Percentiles rank a stretch among this genome's conserved stretches.
Conservation (phyloP, 1,140 invertebrate species). For the Zaprionus capensis region DNA sequence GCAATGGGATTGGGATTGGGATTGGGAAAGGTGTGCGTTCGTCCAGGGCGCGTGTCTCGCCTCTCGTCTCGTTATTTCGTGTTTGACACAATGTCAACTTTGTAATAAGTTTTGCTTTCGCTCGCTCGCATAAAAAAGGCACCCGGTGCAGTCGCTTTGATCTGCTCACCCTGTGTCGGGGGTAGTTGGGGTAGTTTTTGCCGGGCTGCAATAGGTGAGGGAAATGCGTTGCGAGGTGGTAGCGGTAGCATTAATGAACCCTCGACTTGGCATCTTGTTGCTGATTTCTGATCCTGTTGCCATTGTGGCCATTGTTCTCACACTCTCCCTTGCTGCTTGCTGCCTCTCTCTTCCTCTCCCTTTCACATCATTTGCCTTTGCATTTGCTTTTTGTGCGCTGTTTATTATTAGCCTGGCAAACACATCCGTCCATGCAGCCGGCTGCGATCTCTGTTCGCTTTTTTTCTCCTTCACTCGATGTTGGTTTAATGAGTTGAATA, state of each 20-base stretch:
- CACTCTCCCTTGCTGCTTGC: conserved; percentile 51
- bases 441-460: conserved; percentile 26
- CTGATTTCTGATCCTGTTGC: conserved; percentile 79
- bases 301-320: conserved; percentile 77
- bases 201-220: conserved; percentile 43
- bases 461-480: conserved; percentile 43
- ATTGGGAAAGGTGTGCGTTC: conserved; percentile 22
- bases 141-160: conserved; percentile 5
- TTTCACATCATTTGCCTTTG: conserved; percentile 13
- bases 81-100: conserved; percentile 82
- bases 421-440: conserved; percentile 56
- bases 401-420: conserved; percentile 81
- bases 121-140: conserved; percentile 13
- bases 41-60: conserved; percentile 44
- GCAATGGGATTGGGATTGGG: conserved; percentile 29
- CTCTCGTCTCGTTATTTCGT: conserved; percentile 70
- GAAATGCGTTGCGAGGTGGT: conserved; percentile 23
- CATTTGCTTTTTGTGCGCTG: conserved; percentile 50
- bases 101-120: conserved; percentile 73
- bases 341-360: conserved; percentile 18
- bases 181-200: conserved; percentile 56
- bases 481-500: conserved; percentile 78
- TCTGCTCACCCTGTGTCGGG: background rate
- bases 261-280: conserved; percentile 54
- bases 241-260: conserved; percentile 68